Evolutionary conservation across 2,113 vertebrate species (phyloP), one percentile per base, ranked within the genome.

Genomic region (Bagarius yarrelli): DNA sequence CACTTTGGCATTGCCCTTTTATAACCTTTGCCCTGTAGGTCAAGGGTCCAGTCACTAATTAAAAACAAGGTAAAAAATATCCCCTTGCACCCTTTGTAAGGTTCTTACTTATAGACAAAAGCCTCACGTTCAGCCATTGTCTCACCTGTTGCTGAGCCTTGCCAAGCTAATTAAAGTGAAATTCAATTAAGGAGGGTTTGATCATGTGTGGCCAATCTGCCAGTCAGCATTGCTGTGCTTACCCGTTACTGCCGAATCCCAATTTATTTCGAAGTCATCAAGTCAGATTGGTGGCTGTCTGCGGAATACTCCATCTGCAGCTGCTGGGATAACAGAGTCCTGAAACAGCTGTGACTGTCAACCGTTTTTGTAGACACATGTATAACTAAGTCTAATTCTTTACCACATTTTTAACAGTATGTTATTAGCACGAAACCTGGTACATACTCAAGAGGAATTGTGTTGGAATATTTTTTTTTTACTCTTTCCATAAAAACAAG

Each of bases 121-220:
- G 19, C 19, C 32, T 70, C 64, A 79, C 23, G 8, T 56, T 47
- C 55, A 72, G 32, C 32, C 30, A 27, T 21, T 32, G 23, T 44
- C 50, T 76, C 34, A 81, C 80, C 60, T 66, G 59, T 23, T 44
- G 71, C 50, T 0, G 0, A 56, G 40, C 14, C 70, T 61, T 80
- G 36, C 19, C 40, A 18, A 32, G 19, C 34, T 76, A 81, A 81
- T 67, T 81, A 81, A 66, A 57, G 60, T 57, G 52, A 57, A n/a
- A 66, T 75, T 75, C 47, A 60, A 57, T 80, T 60, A 66, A 56
- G 69, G 23, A 44, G 8, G 23, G 50, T 69, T 81, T 76, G 60
- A 76, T 40, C 72, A 69, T 57, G 63, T 76, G 72, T 64, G 56
- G 60, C 52, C 71, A 76, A n/a, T 57, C 52, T 57, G 72, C 72